These are phyloP conservation scores for Panthera tigris DNA, from an alignment of 2,113 vertebrate genomes.

Conservation along the genomic window DNA sequence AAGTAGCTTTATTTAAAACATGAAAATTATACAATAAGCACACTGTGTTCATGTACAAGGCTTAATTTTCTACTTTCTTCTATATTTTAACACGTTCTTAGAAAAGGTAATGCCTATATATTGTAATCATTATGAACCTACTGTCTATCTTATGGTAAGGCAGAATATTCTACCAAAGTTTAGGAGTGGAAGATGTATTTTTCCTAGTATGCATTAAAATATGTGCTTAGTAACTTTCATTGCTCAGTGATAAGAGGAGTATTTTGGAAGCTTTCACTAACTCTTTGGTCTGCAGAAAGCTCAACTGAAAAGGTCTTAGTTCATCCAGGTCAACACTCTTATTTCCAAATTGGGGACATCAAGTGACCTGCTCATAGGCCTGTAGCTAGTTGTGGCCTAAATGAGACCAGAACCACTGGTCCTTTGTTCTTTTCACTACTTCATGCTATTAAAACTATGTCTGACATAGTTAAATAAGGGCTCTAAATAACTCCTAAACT, in stretches of 20 bases:
- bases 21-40: constrained; percentile 74
- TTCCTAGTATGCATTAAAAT: neutral
- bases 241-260: neutral
- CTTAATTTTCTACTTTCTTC: constrained; percentile 66
- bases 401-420: neutral
- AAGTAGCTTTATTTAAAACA: constrained; percentile 78
- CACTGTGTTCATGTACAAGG: constrained; percentile 48
- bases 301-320: neutral
- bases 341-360: neutral
- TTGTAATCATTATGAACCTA: neutral
- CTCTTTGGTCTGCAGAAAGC: neutral
- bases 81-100: constrained; percentile 32
- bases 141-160: neutral
- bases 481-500: neutral
- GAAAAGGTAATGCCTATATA: neutral
- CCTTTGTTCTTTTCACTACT: neutral
- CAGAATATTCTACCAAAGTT: neutral
- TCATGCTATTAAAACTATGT: neutral
- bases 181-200: neutral
- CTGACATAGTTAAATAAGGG: neutral
- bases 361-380: neutral
- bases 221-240: neutral
- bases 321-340: neutral
- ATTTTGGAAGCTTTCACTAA: neutral
- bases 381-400: neutral